phyloP scores from a whole-genome alignment of 2,888 invertebrate species.

The Philaethria dido region DNA sequence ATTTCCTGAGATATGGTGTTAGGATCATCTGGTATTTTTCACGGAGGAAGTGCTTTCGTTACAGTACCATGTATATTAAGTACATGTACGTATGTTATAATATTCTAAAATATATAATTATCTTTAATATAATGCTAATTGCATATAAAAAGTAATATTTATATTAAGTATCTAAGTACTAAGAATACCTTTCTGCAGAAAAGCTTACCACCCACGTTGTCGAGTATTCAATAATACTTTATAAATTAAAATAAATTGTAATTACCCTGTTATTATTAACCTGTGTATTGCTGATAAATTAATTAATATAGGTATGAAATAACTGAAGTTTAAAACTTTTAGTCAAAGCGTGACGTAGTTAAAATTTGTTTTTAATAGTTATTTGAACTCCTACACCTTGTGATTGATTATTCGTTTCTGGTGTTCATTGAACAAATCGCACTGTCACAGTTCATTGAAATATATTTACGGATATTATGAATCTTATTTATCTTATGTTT shows the following conservation, averaged over 20 bases:
- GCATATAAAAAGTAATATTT: neutral
- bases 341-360: neutral
- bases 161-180: neutral
- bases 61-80: neutral
- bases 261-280: no score
- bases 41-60: neutral
- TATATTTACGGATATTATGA: neutral
- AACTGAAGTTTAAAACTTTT: neutral
- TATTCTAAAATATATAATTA: neutral
- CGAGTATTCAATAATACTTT: neutral
- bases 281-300: neutral
- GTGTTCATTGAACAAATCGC: constrained; percentile 4
- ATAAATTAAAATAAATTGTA: neutral
- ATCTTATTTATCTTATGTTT: neutral
- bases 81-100: neutral
- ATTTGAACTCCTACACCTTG: neutral
- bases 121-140: neutral
- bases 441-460: constrained; percentile 14
- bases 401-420: constrained; percentile 14
- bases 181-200: neutral
- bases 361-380: neutral
- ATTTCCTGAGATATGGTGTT: constrained; percentile 6
- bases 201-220: neutral
- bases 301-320: neutral
- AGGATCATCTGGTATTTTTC: constrained; percentile 24